Base-by-base conservation (phyloP, 2,797 vertebrate genomes). In the Gobio occitaniae region DNA sequence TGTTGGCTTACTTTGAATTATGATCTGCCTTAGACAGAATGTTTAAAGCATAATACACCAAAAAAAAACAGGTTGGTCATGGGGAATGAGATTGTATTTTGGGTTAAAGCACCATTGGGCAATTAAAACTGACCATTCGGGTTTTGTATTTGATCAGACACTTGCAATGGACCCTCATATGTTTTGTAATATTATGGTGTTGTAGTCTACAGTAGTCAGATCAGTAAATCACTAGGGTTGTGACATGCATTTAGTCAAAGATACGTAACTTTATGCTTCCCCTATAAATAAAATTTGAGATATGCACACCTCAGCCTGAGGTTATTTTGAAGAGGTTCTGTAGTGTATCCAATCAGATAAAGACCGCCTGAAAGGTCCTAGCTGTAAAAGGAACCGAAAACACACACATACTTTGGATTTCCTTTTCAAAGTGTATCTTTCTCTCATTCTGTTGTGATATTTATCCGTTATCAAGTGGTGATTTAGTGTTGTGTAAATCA, bases 391-490 rank as follows among this genome's bases (percentile, higher is more conserved):
- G 82, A 76, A 70, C 5, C 25, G 77, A 52, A 80, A 66, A 32
- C 63, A 80, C 16, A 41, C 10, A 50, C 21, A 5, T 13, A 21
- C 38, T 78, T 9, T 79, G 25, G n/a, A 68, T 68, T 80, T 68
- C 29, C 29, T 38, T 48, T 59, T 61, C 21, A 59, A 56, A 61
- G n/a, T 5, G 0, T 61, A 38, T 50, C 47, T 68, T 50, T 80
- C 78, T 36, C 19, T 52, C 59, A 17, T 48, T 52, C 17, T 12
- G 10, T 50, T 68, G 25, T 66, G 78, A 68, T 80, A 50, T 80
- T 50, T 19, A 84, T 92, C 89, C 89, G 63, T 93, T 89, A 91
- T 89, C 91, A 89, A 90, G 63, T 85, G 87, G 82, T 92, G 87
- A 90, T 80, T 83, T 88, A 70, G 29, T 81, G 70, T 48, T 17